A percentile compares a stretch with the other conserved stretches of the same genome.
Evolutionary conservation across 2,888 invertebrate species (phyloP).

Genomic region (Ferrisia virgata): DNA sequence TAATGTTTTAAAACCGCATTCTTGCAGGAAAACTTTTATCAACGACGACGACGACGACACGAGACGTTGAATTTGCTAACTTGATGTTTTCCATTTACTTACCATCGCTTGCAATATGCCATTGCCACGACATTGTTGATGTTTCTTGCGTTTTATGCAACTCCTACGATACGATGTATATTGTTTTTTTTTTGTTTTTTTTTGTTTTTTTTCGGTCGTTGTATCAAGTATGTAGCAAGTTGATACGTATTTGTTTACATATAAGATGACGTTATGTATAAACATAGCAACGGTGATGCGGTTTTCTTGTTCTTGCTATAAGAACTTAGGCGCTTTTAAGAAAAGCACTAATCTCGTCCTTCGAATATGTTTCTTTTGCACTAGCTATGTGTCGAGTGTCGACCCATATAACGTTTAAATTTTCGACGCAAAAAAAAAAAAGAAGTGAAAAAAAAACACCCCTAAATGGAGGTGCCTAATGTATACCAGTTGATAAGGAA

Average conservation of each 20-base stretch:
- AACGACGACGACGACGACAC: no score
- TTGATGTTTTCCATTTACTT: constrained; percentile 18
- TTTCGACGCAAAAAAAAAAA: not conserved
- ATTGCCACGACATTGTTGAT: not conserved
- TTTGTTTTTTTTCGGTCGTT: not conserved
- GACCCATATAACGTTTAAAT: not conserved
- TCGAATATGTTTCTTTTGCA: not conserved
- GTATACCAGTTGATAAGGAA: not conserved
- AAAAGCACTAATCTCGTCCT: not conserved
- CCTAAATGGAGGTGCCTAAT: not conserved
- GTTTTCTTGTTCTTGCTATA: not conserved
- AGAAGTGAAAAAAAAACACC: no score
- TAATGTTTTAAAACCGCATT: constrained; percentile 6
- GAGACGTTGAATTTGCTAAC: not conserved
- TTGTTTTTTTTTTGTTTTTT: not conserved
- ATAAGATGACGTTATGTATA: not conserved
- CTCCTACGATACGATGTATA: not conserved
- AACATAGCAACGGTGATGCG: not conserved
- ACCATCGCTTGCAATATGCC: not conserved
- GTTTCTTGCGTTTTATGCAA: not conserved
- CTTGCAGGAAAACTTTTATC: not conserved
- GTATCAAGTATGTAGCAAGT: not conserved
- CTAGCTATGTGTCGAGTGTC: not conserved
- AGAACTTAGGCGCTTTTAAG: not conserved
- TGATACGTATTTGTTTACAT: not conserved